phyloP scores from a whole-genome alignment of 2,888 invertebrate species.

The Drosophila acutilabella region DNA sequence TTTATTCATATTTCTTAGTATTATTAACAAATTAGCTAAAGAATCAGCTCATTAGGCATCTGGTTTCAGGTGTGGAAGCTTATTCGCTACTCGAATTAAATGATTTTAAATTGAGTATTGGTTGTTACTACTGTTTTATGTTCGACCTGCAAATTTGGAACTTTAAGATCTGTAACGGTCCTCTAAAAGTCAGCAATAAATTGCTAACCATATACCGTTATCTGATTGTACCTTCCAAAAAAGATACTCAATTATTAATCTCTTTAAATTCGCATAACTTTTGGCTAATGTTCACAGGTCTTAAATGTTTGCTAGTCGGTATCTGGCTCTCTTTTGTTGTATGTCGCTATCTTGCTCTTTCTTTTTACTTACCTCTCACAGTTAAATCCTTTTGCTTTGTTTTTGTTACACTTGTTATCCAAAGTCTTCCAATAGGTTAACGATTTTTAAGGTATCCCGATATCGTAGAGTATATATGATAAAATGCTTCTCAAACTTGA shows the following conservation, averaged over 20 bases:
- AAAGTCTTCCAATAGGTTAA: slow-evolving; percentile 5
- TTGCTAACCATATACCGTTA: no score
- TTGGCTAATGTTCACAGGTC: no score
- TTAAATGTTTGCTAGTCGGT: neutral
- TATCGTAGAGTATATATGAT: slow-evolving; percentile 4
- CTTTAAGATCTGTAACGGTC: neutral
- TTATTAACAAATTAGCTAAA: slow-evolving; percentile 44
- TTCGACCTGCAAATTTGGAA: neutral
- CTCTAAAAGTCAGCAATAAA: neutral
- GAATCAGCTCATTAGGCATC: slow-evolving; percentile 55
- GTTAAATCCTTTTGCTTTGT: slow-evolving; percentile 33
- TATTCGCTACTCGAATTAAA: slow-evolving; percentile 52
- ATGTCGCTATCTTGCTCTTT: neutral
- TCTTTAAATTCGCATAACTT: no score
- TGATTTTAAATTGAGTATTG: slow-evolving; percentile 13
- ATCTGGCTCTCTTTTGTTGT: neutral
- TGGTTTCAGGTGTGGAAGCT: slow-evolving; percentile 50
- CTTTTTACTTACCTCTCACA: slow-evolving; percentile 33
- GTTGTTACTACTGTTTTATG: slow-evolving; percentile 22
- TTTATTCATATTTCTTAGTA: slow-evolving; percentile 43
- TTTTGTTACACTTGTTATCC: slow-evolving; percentile 11
- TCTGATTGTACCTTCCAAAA: no score
- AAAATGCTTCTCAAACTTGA: slow-evolving; percentile 24
- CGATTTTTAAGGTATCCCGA: neutral
- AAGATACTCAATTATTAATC: no score